Percentiles rank a stretch among this genome's conserved stretches.
phyloP scores from a whole-genome alignment of 1,140 invertebrate genomes.

The Sinonovacula constricta region DNA sequence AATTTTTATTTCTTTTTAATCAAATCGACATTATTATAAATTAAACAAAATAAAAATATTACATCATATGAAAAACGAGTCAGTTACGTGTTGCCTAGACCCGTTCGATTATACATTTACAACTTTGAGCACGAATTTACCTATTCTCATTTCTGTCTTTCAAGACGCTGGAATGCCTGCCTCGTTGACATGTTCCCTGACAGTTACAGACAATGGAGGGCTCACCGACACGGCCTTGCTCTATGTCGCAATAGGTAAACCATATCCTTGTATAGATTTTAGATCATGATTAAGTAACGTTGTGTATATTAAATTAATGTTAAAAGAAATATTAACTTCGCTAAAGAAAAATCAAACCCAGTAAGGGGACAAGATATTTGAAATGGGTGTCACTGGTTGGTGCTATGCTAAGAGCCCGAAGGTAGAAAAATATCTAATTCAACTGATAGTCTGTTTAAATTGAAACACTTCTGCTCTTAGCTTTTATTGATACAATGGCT shows the following conservation, averaged over 20 bases:
- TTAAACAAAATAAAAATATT: too few species aligned
- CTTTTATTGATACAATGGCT: background rate
- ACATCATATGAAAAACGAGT: too few species aligned
- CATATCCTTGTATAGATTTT: background rate
- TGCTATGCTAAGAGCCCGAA: background rate
- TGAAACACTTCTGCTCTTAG: background rate
- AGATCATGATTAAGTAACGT: background rate
- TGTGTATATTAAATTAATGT: background rate
- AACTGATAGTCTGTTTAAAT: background rate
- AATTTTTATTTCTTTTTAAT: too few species aligned
- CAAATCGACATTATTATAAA: too few species aligned
- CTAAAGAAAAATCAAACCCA: background rate
- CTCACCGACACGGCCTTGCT: constrained; percentile 19
- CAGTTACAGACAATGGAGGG: constrained; percentile 29
- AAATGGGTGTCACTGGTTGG: background rate
- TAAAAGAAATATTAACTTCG: background rate
- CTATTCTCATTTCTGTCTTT: too few species aligned
- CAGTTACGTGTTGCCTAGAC: too few species aligned
- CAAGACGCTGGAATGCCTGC: background rate
- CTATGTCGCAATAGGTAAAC: constrained; percentile 24
- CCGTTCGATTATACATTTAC: too few species aligned
- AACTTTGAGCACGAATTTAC: too few species aligned
- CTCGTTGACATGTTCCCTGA: constrained; percentile 7
- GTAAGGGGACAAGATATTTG: background rate
- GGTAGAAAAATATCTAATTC: background rate